Conservation (phyloP, 2,888 invertebrate genomes). For the Oscheius sp. region DNA sequence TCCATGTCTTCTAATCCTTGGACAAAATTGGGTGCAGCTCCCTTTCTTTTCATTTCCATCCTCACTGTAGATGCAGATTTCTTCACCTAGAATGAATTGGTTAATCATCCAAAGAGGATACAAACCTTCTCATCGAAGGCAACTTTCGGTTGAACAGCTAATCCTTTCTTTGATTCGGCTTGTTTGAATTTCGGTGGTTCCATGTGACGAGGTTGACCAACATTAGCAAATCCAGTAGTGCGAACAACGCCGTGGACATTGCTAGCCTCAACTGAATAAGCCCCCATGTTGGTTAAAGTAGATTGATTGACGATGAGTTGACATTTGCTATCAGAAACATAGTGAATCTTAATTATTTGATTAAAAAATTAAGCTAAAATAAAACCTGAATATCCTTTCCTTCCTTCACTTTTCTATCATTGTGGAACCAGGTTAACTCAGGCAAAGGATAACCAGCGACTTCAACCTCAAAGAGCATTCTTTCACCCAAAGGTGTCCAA, state of each 20-base stretch:
- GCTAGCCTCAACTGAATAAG: conserved; percentile 61
- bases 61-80: conserved; percentile 45
- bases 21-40: conserved; percentile 65
- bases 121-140: conserved; percentile 46
- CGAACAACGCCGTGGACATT: conserved; percentile 66
- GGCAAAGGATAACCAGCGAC: conserved; percentile 63
- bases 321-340: conserved; percentile 50
- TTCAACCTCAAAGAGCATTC: conserved; percentile 58
- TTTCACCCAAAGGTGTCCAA: conserved; percentile 59
- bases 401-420: conserved; percentile 56
- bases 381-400: conserved; percentile 48
- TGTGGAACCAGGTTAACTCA: conserved; percentile 64
- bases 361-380: neutral
- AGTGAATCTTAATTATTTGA: conserved; percentile 39
- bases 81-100: conserved; percentile 30
- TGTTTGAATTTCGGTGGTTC: conserved; percentile 59
- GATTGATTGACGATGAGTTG: conserved; percentile 53
- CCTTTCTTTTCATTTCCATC: conserved; percentile 49
- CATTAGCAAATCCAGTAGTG: conserved; percentile 57
- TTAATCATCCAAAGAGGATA: neutral
- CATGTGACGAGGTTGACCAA: conserved; percentile 47
- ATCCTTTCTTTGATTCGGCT: conserved; percentile 32
- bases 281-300: conserved; percentile 55
- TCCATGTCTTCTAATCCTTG: conserved; percentile 68
- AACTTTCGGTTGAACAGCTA: conserved; percentile 49